Evolutionary conservation across 2,888 invertebrate species (phyloP).

Genomic region (Plusia festucae): DNA sequence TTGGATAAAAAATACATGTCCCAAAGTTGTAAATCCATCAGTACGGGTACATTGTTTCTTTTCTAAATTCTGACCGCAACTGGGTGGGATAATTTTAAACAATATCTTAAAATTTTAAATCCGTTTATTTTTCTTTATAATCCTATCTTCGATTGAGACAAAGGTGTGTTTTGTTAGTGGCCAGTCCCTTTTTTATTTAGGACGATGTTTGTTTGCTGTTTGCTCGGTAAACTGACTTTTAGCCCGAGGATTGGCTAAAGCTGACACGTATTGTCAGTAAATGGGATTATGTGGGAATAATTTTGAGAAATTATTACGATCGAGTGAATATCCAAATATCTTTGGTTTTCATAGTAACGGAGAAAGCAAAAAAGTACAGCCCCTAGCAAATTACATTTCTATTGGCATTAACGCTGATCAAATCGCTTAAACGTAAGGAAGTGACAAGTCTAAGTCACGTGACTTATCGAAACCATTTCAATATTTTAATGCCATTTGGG

Average conservation of each 20-base stretch:
- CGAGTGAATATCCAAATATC: constrained; percentile 26
- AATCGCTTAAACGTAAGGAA: too few relatives aligned
- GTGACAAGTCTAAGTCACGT: too few relatives aligned
- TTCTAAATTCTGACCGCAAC: constrained; percentile 49
- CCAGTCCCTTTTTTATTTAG: constrained; percentile 65
- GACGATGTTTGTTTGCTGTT: constrained; percentile 53
- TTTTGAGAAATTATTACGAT: constrained; percentile 26
- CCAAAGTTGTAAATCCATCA: constrained; percentile 57
- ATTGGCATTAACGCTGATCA: too few relatives aligned
- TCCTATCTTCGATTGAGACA: constrained; percentile 69
- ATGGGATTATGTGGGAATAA: constrained; percentile 43
- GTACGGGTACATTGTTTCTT: constrained; percentile 51
- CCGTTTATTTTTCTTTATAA: constrained; percentile 78
- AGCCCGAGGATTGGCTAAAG: constrained; percentile 26
- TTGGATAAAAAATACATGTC: constrained; percentile 54
- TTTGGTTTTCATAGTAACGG: not conserved
- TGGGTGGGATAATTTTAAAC: constrained; percentile 77
- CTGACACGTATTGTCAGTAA: constrained; percentile 48
- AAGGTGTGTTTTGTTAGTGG: constrained; percentile 70
- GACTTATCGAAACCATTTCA: too few relatives aligned
- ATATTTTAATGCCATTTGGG: too few relatives aligned
- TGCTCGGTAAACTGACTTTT: constrained; percentile 49
- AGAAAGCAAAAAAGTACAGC: not conserved
- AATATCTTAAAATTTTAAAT: constrained; percentile 82
- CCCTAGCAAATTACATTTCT: too few relatives aligned